A percentile compares a stretch with the other conserved stretches of the same genome.
phyloP scores from a whole-genome alignment of 2,113 vertebrate genomes.

The Trochalopteron elliotii region DNA sequence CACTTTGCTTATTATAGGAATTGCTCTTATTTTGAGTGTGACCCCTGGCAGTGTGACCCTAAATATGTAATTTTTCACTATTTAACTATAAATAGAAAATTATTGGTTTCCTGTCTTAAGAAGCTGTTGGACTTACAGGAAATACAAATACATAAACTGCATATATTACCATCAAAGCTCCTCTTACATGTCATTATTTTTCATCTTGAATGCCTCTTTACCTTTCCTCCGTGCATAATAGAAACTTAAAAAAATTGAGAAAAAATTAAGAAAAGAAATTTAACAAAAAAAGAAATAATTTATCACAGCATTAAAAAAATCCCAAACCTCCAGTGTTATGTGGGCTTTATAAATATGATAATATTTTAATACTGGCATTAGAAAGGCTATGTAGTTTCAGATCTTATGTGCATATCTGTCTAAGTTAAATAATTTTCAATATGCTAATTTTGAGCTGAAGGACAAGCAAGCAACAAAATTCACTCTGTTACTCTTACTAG shows the following conservation, averaged over 20 bases:
- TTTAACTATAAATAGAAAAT: background rate
- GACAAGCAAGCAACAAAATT: conserved; percentile 14
- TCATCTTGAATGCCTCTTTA: background rate
- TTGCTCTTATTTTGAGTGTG: background rate
- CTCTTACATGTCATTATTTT: background rate
- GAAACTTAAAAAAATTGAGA: background rate
- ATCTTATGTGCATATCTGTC: background rate
- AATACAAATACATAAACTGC: background rate
- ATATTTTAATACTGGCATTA: background rate
- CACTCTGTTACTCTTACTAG: background rate
- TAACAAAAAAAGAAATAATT: background rate
- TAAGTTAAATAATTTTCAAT: background rate
- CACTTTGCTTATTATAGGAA: background rate
- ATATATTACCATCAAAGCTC: background rate
- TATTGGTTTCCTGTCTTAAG: background rate
- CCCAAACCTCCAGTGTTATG: background rate
- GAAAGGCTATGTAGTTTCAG: background rate
- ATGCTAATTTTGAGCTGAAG: conserved; percentile 34
- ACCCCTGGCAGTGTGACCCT: background rate
- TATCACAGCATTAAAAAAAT: background rate
- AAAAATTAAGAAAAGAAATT: background rate
- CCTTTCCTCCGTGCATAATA: background rate
- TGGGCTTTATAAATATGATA: background rate
- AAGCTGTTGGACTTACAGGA: background rate
- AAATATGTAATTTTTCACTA: background rate